Evolutionary conservation across 2,888 invertebrate species (phyloP), one percentile per base, ranked within the genome.

Genomic region (Hetaerina titia): DNA sequence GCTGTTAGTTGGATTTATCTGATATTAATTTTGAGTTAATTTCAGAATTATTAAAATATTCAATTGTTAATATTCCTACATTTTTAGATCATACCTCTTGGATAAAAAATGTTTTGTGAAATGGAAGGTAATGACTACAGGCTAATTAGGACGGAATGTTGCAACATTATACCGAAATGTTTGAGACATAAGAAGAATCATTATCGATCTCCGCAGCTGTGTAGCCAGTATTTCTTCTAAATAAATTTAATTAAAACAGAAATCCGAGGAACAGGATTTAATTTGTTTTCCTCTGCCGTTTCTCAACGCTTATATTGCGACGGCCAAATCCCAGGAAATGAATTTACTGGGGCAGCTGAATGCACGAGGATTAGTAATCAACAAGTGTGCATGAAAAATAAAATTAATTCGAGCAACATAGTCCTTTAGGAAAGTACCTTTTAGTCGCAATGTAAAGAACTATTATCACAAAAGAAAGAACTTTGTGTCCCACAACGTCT

Each of bases 311-410:
- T 22, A n/a, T n/a, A n/a, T 22, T n/a, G n/a, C n/a, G 69, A 69
- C 9, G n/a, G 19, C n/a, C 69, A n/a, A 69, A 69, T 69, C 69
- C 69, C 17, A 11, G 69, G 69, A 69, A 69, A 69, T 69, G 69
- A 69, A 69, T 69, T n/a, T 69, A 69, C 9, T n/a, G 69, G 69
- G 69, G 69, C 22, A 17, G n/a, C 69, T 69, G 69, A 69, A 69
- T 69, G 69, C n/a, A n/a, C 22, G 69, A n/a, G 69, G 69, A 69
- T 69, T 69, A 69, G 69, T n/a, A 69, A 69, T 69, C 69, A 69
- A 69, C 69, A 69, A 69, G 69, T n/a, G 69, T 9, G 69, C 69
- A n/a, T 22, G n/a, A 69, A 69, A n/a, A 17, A 69, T n/a, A 69
- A n/a, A n/a, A 69, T n/a, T 69, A n/a, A 69, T 69, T 69, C n/a